Base-by-base conservation (phyloP, 2,797 vertebrate species). In the Tarsius wallacei region DNA sequence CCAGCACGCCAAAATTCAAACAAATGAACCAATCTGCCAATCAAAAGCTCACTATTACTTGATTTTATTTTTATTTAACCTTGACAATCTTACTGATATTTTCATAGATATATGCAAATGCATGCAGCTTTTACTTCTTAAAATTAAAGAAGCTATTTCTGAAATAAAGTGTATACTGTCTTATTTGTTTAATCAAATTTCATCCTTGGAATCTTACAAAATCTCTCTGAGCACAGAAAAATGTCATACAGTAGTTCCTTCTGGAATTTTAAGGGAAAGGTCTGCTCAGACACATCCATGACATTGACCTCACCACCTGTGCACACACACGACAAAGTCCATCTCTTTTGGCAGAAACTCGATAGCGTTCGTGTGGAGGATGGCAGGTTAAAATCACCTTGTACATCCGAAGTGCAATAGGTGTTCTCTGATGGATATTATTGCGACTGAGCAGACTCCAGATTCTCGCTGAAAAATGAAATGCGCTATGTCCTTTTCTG, bases 231-330 rank as follows among this genome's bases (percentile, higher is more conserved):
- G 64, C 26, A 76, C 24, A 80, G 55, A 88, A 90, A 63, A 84
- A 93, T 49, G 47, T 59, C 53, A 84, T 76, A 4, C 33, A 89
- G 19, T 83, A 91, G 86, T 71, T 83, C 26, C 33, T 87, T 84
- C 71, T 87, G 26, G 89, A 94, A 77, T 59, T 81, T 82, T 85
- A 93, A 57, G 81, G 28, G 42, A 90, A 97, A 82, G 11, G 0
- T 88, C 87, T 87, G 74, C 94, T 96, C 81, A 93, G 63, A 80
- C 28, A 95, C 64, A 33, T 93, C 57, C 49, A 49, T 74, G 87
- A 91, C 84, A 36, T 36, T 90, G 51, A 55, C 87, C 71, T 88
- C 57, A 64, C 17, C 64, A 81, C 24, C 51, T n/a, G 64, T 90
- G 51, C 89, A 78, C 14, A 74, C 53, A 77, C 28, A 87, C 0